phyloP scores from a whole-genome alignment of 2,888 invertebrate genomes.

The Stomorhina lunata region DNA sequence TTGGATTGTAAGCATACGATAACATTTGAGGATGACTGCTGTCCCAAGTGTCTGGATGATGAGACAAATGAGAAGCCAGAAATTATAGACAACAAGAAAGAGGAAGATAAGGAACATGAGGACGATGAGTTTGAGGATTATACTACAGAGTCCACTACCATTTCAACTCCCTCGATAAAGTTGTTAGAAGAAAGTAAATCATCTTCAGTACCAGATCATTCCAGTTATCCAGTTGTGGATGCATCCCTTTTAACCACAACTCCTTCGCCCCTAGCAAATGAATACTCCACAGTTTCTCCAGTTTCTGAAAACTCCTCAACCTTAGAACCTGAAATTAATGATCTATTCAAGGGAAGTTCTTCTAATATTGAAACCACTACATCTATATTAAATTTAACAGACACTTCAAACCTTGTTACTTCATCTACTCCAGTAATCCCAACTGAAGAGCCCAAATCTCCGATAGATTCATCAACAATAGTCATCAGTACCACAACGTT shows the following conservation, averaged over 20 bases:
- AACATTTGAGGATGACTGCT: constrained; percentile 72
- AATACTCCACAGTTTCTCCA: neutral
- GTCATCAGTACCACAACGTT: too few relatives aligned
- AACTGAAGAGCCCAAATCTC: neutral
- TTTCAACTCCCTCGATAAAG: neutral
- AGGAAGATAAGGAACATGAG: constrained; percentile 1
- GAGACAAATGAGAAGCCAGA: constrained; percentile 7
- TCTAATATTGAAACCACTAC: neutral
- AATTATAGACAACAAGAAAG: neutral
- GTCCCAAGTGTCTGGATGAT: constrained; percentile 71
- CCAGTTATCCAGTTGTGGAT: neutral
- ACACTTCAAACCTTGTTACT: neutral
- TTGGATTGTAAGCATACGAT: constrained; percentile 71
- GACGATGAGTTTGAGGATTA: neutral
- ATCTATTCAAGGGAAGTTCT: neutral
- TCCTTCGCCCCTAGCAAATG: neutral
- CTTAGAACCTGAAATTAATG: neutral
- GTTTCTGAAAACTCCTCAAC: neutral
- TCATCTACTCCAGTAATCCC: neutral
- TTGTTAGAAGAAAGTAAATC: neutral
- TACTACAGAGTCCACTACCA: neutral
- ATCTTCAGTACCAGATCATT: neutral
- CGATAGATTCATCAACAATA: too few relatives aligned
- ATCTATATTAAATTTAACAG: neutral
- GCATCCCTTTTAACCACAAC: neutral